Evolutionary conservation across 2,113 vertebrate genomes (phyloP).

Genomic region (Bufo bufo): DNA sequence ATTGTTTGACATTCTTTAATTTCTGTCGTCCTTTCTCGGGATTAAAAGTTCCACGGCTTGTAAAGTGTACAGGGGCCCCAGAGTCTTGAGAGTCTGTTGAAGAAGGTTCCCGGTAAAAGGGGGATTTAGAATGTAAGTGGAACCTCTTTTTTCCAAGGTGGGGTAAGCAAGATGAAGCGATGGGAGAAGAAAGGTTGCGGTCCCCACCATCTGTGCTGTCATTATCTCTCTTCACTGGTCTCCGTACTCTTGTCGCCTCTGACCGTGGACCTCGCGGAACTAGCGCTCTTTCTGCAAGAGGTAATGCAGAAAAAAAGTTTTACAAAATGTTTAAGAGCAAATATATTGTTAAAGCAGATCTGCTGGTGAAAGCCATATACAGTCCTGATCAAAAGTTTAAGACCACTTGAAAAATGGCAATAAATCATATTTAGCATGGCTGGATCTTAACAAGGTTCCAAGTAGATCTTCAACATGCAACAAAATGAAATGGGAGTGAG

Average conservation of each 20-base stretch:
- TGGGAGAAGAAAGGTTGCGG: constrained; percentile 71
- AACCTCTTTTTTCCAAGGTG: constrained; percentile 80
- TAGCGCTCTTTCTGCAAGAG: constrained; percentile 78
- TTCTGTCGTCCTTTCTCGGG: constrained; percentile 92
- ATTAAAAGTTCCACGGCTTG: constrained; percentile 91
- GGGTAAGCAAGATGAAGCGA: constrained; percentile 74
- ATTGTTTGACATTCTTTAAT: constrained; percentile 83
- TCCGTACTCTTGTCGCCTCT: constrained; percentile 73
- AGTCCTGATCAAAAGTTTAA: too few species aligned
- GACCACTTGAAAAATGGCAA: too few species aligned
- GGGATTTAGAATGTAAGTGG: constrained; percentile 87
- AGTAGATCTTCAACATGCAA: too few species aligned
- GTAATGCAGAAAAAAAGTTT: neutral
- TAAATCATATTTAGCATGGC: too few species aligned
- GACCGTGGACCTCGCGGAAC: constrained; percentile 72
- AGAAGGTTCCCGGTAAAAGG: constrained; percentile 68
- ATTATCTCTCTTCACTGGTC: constrained; percentile 72
- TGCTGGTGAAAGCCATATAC: neutral
- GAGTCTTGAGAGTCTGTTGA: constrained; percentile 63
- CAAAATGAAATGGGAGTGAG: too few species aligned
- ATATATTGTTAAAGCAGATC: neutral
- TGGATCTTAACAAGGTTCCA: too few species aligned
- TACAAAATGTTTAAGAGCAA: neutral
- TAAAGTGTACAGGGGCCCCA: constrained; percentile 84
- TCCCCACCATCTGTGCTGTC: constrained; percentile 76